Percentiles rank a stretch among this genome's conserved stretches.
Evolutionary conservation across 2,113 vertebrate genomes (phyloP).

Genomic region (Columbina picui): DNA sequence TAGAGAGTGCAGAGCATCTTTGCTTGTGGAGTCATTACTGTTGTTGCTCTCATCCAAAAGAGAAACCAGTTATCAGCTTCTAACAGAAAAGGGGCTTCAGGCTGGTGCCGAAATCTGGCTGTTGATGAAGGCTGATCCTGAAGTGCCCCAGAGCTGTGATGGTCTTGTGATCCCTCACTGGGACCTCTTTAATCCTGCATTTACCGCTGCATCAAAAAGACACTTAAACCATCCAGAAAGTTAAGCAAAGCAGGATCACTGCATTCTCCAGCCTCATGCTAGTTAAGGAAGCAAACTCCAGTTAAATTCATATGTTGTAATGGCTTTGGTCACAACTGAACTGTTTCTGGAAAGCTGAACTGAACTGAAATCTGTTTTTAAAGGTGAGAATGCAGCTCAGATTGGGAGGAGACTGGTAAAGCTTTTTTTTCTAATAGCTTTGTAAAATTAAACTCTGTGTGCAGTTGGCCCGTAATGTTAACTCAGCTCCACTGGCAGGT

Average conservation of each 20-base stretch:
- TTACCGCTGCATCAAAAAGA: not conserved
- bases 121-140: not conserved
- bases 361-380: not conserved
- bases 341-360: not conserved
- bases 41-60: not conserved
- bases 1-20: not conserved
- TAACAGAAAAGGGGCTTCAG: not conserved
- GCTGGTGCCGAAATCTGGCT: not conserved
- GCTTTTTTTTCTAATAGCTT: not conserved
- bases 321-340: not conserved
- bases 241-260: not conserved
- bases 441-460: constrained; percentile 14
- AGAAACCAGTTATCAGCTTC: not conserved
- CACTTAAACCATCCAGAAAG: not conserved
- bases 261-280: not conserved
- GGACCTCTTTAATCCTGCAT: not conserved
- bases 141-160: not conserved
- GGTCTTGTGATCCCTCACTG: not conserved
- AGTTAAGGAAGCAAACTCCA: not conserved
- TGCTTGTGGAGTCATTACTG: not conserved
- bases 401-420: not conserved
- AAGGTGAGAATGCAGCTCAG: not conserved
- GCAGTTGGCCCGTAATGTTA: not conserved
- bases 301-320: not conserved
- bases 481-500: not conserved